Evolutionary conservation across 2,797 vertebrate species (phyloP), one percentile per base, ranked within the genome.

Genomic region (Cirrhinus molitorella): DNA sequence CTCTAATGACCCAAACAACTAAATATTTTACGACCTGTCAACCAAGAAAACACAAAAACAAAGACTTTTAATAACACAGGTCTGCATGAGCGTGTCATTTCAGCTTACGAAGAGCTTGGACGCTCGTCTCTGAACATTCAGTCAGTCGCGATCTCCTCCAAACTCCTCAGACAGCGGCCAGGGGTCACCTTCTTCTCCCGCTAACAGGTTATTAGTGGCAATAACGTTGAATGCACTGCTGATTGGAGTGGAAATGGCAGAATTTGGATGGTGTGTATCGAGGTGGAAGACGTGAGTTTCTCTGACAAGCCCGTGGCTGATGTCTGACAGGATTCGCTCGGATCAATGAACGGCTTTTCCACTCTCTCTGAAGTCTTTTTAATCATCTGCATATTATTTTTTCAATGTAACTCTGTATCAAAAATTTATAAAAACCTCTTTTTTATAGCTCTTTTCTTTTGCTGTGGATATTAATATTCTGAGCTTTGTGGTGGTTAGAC

Each of bases 291-390:
- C 59, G 49, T 80, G 88, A 53, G 71, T 90, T 88, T 92, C 82
- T 85, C 90, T 94, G 93, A 95, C 94, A 94, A 85, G 92, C 90
- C 88, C 71, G 88, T 76, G 89, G 90, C 88, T 91, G 91, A 92
- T 92, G 93, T 93, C 94, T 94, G 91, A 94, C 91, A 90, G 89
- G 87, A 93, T 92, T 93, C 91, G 92, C 93, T 87, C 88, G 94
- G 93, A 95, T 95, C 94, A 94, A 94, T 95, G 94, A 91, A 85
- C 87, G 89, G 89, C 90, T 91, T 92, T 92, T 93, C 90, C 91
- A 91, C 92, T 95, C 93, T 93, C 93, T 95, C 94, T 94, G 94
- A 95, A 95, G 94, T 95, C 92, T 94, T 92, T 94, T 94, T 95
- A 95, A 96, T 96, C 93, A 96, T 94, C 92, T 80, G 85, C 94